These are phyloP conservation scores for Drosophila albomicans DNA, from an alignment of 1,140 invertebrate genomes.

Conservation along the genomic window DNA sequence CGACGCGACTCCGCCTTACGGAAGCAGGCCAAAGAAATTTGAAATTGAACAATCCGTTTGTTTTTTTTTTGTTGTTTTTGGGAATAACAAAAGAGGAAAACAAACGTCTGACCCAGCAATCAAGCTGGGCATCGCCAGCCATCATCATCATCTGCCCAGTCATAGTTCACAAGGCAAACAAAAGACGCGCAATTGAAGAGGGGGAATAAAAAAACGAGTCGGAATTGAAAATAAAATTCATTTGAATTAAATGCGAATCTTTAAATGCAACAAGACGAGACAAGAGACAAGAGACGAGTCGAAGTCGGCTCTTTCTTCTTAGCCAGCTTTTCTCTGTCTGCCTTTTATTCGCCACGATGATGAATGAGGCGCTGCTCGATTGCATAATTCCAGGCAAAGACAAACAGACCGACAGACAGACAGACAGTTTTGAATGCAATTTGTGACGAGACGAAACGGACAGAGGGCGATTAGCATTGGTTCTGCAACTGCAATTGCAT, in stretches of 20 bases:
- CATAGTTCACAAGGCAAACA: slow-evolving; percentile 77
- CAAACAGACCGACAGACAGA: background rate
- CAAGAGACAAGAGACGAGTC: slow-evolving; percentile 10
- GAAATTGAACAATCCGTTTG: slow-evolving; percentile 10
- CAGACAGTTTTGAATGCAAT: slow-evolving; percentile 41
- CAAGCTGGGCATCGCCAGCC: slow-evolving; percentile 21
- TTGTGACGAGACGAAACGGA: slow-evolving; percentile 21
- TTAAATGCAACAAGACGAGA: slow-evolving; percentile 28
- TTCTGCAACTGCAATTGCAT: slow-evolving; percentile 71
- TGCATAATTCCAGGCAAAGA: slow-evolving; percentile 51
- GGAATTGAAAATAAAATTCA: slow-evolving; percentile 70
- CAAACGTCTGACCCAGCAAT: slow-evolving; percentile 29
- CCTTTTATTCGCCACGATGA: slow-evolving; percentile 49
- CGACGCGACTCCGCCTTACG: slow-evolving; percentile 51
- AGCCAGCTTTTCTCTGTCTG: slow-evolving; percentile 27
- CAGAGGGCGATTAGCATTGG: slow-evolving; percentile 45
- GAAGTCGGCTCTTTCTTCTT: background rate
- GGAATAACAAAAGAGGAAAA: slow-evolving; percentile 50
- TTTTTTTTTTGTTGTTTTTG: no score
- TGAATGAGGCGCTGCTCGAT: slow-evolving; percentile 49
- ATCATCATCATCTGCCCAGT: slow-evolving; percentile 57
- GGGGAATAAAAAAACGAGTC: slow-evolving; percentile 34
- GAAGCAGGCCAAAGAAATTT: slow-evolving; percentile 36
- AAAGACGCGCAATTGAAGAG: slow-evolving; percentile 32
- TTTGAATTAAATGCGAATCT: slow-evolving; percentile 81